A percentile compares a stretch with the other conserved stretches of the same genome.
Conservation (phyloP, 1,140 invertebrate genomes). For the Sminthurides bifidus region DNA sequence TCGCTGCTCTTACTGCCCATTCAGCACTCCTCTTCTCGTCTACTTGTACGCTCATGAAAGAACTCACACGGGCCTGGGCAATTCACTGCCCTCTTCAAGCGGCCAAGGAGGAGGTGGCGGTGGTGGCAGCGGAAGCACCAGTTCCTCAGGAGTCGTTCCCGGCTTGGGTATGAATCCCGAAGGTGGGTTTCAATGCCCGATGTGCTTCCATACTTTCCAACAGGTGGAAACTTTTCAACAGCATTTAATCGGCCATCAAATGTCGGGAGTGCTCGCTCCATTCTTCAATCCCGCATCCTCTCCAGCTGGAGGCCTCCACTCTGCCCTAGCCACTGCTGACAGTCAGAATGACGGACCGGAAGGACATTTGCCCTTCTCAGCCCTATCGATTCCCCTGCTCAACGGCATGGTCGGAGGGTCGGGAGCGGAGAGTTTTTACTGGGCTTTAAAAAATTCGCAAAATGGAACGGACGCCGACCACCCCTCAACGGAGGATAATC, state of each 20-base stretch:
- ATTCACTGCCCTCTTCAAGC: conserved; percentile 7
- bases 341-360: background rate
- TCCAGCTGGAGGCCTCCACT: too few relatives aligned
- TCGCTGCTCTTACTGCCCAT: conserved; percentile 75
- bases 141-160: background rate
- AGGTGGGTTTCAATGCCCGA: conserved; percentile 44
- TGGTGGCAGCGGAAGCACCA: conserved; percentile 17
- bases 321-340: too few relatives aligned
- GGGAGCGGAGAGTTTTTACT: conserved; percentile 16
- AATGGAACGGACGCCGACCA: too few relatives aligned
- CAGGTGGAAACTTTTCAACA: conserved; percentile 48
- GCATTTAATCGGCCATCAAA: conserved; percentile 48
- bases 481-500: too few relatives aligned
- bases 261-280: conserved; percentile 41
- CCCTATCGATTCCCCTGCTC: conserved; percentile 8
- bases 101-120: too few relatives aligned
- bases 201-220: conserved; percentile 46
- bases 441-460: conserved; percentile 19
- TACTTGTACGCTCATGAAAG: conserved; percentile 83
- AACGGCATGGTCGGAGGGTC: conserved; percentile 3
- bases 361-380: background rate
- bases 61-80: conserved; percentile 48
- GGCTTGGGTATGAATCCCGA: background rate
- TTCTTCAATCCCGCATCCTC: conserved; percentile 24
- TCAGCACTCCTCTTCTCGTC: conserved; percentile 74